Base-by-base conservation (phyloP, 2,888 invertebrate genomes). In the Leucozona laternaria region DNA sequence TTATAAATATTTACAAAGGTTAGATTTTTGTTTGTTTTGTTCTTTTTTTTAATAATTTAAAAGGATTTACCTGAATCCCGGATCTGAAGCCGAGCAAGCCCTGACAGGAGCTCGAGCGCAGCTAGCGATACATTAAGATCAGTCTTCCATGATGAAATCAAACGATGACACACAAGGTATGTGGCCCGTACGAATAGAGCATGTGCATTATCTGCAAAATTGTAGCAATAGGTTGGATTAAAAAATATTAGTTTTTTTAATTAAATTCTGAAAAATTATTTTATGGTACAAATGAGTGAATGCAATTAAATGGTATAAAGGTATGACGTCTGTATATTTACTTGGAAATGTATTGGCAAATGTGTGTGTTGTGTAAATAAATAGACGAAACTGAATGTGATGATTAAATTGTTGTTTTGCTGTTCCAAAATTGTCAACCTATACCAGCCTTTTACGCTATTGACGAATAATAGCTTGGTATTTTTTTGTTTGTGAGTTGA, bases 111-210 rank as follows among this genome's bases (percentile, higher is more conserved):
- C 92, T 99, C 99, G 86, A 99, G 93, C 0, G 98, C 98, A 0
- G 98, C 98, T 76, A 99, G 93, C 0, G 98, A 98, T 48, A 98
- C 97, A 91, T 98, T 98, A 82, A 98, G 93, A 93, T 99, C 98
- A 0, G 97, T 96, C 93, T 98, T 98, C 98, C 98, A 99, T 0
- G 98, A 97, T 0, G 98, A 98, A 91, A 98, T 98, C 80, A 99
- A 94, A 25, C 98, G 96, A 92, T 98, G 98, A 91, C 98, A 99
- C 45, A 98, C 98, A 89, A 98, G 94, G 91, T 98, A 98, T 0
- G 98, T 98, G 8, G 98, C 97, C 81, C 97, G 95, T 0, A 98
- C 97, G 90, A 98, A 98, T 88, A 99, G 92, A 2, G 97, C 97
- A 91, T 96, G 96, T 0, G 97, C 96, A 64, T 96, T 96, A 93